These are phyloP conservation scores for Trachelipus rathkii DNA, from an alignment of 1,140 invertebrate species.

Conservation along the genomic window DNA sequence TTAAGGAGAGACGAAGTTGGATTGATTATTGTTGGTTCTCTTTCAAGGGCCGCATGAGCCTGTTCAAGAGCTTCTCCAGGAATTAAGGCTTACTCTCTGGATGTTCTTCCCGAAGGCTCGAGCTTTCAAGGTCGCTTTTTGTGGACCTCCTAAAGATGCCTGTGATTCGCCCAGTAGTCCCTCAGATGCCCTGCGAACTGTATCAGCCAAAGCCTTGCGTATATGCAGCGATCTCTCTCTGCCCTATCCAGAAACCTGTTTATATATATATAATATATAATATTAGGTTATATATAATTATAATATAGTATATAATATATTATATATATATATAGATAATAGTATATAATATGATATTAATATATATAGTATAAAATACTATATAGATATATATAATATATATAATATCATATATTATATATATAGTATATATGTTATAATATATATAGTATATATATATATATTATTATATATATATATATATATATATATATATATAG, in stretches of 20 bases:
- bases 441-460: no score
- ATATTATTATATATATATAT: no score
- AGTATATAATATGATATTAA: no score
- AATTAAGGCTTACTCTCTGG: not conserved
- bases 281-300: no score
- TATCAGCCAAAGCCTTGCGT: not conserved
- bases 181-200: not conserved
- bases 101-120: not conserved
- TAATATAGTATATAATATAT: no score
- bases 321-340: no score
- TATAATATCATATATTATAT: no score
- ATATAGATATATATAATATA: no score
- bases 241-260: not conserved
- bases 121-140: not conserved
- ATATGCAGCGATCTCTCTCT: not conserved
- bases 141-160: not conserved
- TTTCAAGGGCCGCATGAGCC: not conserved
- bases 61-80: constrained; percentile 1
- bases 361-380: no score
- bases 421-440: no score
- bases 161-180: not conserved
- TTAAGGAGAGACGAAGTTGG: not conserved
- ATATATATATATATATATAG: no score
- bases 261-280: no score
- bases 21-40: not conserved